Base-by-base conservation (phyloP, 2,113 vertebrate species). In the Phylloscopus trochilus region DNA sequence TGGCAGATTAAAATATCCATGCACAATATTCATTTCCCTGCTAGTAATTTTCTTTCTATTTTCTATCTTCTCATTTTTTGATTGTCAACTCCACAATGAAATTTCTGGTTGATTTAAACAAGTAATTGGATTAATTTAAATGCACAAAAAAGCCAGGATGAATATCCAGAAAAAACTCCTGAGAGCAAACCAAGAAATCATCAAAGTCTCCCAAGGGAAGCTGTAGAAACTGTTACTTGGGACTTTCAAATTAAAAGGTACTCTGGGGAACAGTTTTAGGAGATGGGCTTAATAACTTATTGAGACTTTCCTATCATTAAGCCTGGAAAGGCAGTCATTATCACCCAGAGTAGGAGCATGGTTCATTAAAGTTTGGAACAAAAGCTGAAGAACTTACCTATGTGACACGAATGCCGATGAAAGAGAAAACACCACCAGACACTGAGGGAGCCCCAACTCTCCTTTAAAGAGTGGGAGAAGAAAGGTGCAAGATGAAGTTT, bases 321-420 rank as follows among this genome's bases (percentile, higher is more conserved):
- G 35, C 49, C 52, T 94, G 72, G 28, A 81, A 86, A 94, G 28
- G 15, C 35, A 89, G 64, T 74, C 82, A 86, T 96, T 94, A 94
- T 49, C 76, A 92, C 31, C n/a, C 67, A 44, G 76, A 83, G 15
- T 3, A 88, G 76, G 24, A 90, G 69, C 46, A 95, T 0, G 51
- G 76, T 63, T 96, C 95, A 86, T 94, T 96, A 86, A 81, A 81
- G 72, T 96, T 88, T 81, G 49, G 74, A 96, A 83, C 13, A 0
- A 88, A 91, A 83, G 56, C 68, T 75, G 83, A 88, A 91, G 63
- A 63, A 75, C 84, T 62, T 73, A 74, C 39, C 22, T 83, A 46
- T 74, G 82, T 74, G 79, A 85, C 75, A 70, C 20, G 92, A 95
- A 94, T 96, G 63, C 13, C 9, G 7, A 95, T 93, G 85, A 83